A percentile compares a stretch with the other conserved stretches of the same genome.
phyloP scores from a whole-genome alignment of 2,888 invertebrate species.

The Oscheius sp. region DNA sequence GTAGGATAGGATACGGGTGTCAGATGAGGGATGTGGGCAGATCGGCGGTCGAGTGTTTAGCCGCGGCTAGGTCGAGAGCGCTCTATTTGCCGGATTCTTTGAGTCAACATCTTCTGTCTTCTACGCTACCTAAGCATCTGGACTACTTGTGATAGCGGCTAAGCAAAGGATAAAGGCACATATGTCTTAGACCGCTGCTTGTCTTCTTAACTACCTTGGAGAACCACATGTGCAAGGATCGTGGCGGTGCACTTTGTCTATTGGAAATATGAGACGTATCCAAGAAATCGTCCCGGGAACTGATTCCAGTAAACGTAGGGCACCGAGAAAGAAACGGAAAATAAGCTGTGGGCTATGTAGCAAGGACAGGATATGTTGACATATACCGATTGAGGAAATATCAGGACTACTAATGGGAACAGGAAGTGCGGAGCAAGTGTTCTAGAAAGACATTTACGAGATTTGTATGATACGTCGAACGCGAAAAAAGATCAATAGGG shows the following conservation, averaged over 20 bases:
- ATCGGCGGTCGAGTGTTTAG: slow-evolving; percentile 36
- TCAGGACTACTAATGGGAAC: no score
- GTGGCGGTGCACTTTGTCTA: slow-evolving; percentile 17
- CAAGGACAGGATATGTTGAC: no score
- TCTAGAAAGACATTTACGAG: no score
- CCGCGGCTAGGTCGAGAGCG: slow-evolving; percentile 36
- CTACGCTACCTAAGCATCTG: slow-evolving; percentile 25
- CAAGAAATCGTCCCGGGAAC: background rate
- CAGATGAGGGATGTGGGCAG: slow-evolving; percentile 35
- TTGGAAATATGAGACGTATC: slow-evolving; percentile 29
- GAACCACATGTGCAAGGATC: slow-evolving; percentile 8
- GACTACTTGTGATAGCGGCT: slow-evolving; percentile 11
- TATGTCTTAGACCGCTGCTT: slow-evolving; percentile 1
- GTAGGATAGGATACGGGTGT: slow-evolving; percentile 26
- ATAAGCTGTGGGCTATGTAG: no score
- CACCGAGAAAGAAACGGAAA: background rate
- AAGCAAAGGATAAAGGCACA: slow-evolving; percentile 1
- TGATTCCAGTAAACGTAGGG: slow-evolving; percentile 3
- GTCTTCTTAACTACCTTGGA: background rate
- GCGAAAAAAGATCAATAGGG: no score
- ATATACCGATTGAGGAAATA: no score
- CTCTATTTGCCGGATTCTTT: slow-evolving; percentile 35
- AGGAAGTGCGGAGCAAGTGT: no score
- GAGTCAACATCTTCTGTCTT: slow-evolving; percentile 34
- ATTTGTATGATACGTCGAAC: no score